A percentile compares a stretch with the other conserved stretches of the same genome.
phyloP scores from a whole-genome alignment of 2,888 invertebrate genomes.

The Oligia strigilis region DNA sequence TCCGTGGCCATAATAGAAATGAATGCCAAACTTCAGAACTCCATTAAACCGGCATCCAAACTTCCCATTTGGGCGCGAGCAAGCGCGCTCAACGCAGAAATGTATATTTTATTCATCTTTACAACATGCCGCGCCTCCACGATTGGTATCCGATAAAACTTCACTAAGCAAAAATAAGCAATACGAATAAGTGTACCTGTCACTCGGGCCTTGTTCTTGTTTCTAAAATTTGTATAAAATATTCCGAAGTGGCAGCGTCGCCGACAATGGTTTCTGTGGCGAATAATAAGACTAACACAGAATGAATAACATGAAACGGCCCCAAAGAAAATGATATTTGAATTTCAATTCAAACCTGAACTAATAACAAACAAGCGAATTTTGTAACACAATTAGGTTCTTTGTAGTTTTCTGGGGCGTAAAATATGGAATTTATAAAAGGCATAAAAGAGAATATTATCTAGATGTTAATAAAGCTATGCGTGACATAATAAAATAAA shows the following conservation, averaged over 20 bases:
- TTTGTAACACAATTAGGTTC: conserved; percentile 19
- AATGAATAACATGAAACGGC: conserved; percentile 74
- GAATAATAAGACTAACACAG: conserved; percentile 80
- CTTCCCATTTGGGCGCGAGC: conserved; percentile 84
- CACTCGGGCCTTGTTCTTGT: conserved; percentile 88
- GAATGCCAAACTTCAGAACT: conserved; percentile 87
- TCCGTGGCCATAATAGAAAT: conserved; percentile 85
- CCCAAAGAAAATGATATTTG: conserved; percentile 72
- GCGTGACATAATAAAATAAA: background rate
- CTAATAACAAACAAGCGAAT: conserved; percentile 60
- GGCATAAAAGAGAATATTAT: background rate
- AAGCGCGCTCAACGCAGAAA: conserved; percentile 83
- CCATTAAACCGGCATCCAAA: conserved; percentile 86
- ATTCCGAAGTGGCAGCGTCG: conserved; percentile 85
- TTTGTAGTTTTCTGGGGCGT: background rate
- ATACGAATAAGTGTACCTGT: conserved; percentile 89
- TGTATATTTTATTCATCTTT: conserved; percentile 89
- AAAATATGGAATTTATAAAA: background rate
- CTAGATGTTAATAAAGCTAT: background rate
- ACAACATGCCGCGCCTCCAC: conserved; percentile 83
- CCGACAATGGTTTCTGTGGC: conserved; percentile 82
- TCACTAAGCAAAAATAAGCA: conserved; percentile 88
- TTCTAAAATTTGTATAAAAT: conserved; percentile 91
- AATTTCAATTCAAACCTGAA: conserved; percentile 72
- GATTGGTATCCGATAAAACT: conserved; percentile 88